phyloP scores from a whole-genome alignment of 2,113 vertebrate genomes.

The Nesogale talazaci region DNA sequence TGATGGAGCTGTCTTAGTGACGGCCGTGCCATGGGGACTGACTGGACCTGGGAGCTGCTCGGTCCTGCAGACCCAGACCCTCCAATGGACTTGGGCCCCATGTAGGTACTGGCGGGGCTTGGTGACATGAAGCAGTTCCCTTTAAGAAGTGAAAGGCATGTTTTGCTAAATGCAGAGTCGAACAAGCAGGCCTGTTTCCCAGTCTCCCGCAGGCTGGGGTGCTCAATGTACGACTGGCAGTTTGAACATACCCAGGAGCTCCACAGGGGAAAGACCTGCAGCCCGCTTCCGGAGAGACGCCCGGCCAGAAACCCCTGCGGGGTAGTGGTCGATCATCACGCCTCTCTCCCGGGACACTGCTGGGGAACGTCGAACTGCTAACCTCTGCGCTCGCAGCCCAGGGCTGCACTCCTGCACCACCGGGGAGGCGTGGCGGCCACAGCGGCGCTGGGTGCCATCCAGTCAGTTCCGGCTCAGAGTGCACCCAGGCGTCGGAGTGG shows the following conservation, averaged over 20 bases:
- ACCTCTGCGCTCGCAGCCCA: too few relatives aligned
- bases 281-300: not conserved
- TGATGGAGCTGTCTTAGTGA: not conserved
- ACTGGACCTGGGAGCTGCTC: not conserved
- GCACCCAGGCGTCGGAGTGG: too few relatives aligned
- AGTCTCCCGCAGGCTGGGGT: not conserved
- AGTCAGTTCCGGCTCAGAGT: too few relatives aligned
- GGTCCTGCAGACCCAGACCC: not conserved
- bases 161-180: not conserved
- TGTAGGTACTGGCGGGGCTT: not conserved
- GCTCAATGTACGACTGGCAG: not conserved
- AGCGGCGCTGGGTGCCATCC: too few relatives aligned
- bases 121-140: not conserved
- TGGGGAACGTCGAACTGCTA: too few relatives aligned
- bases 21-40: not conserved
- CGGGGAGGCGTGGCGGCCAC: too few relatives aligned
- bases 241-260: not conserved
- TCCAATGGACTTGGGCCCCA: not conserved
- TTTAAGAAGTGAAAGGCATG: not conserved
- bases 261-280: not conserved
- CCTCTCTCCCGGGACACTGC: too few relatives aligned
- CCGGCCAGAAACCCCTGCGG: not conserved
- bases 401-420: too few relatives aligned
- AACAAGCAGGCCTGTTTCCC: not conserved
- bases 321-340: too few relatives aligned